phyloP scores from a whole-genome alignment of 2,113 vertebrate species.

The Heterotis niloticus region DNA sequence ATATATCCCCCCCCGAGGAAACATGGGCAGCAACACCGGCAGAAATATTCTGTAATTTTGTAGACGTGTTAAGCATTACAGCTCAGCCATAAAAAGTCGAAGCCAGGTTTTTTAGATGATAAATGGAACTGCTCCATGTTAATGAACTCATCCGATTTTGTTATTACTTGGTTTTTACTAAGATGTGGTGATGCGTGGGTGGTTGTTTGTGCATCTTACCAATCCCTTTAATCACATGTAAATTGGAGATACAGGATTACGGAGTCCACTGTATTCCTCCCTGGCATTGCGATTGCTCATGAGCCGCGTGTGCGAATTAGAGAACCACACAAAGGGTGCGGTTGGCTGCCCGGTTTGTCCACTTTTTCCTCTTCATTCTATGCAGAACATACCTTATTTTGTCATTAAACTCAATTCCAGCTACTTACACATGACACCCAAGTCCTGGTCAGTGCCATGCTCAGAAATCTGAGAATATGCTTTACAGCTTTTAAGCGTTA shows the following conservation, averaged over 20 bases:
- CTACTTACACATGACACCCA: neutral
- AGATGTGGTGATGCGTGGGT: neutral
- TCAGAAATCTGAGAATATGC: constrained; percentile 2
- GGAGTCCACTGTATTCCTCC: too few relatives aligned
- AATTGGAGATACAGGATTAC: neutral
- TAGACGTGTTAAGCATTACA: too few relatives aligned
- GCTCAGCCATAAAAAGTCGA: too few relatives aligned
- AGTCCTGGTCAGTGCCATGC: neutral
- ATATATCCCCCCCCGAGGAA: too few relatives aligned
- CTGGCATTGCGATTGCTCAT: too few relatives aligned
- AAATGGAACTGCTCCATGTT: neutral
- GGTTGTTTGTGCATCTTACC: neutral
- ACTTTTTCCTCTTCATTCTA: neutral
- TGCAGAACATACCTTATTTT: constrained; percentile 6
- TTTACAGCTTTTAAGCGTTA: constrained; percentile 11
- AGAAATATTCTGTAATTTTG: too few relatives aligned
- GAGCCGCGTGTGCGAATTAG: too few relatives aligned
- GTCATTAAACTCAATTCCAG: constrained; percentile 8
- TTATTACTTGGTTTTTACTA: neutral
- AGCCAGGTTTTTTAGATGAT: neutral
- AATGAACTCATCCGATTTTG: neutral
- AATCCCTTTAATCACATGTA: neutral
- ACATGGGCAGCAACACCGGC: too few relatives aligned
- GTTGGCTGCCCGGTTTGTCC: neutral
- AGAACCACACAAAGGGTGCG: too few relatives aligned